These are phyloP conservation scores for Podocnemis expansa DNA, from an alignment of 2,113 vertebrate genomes.

Conservation along the genomic window DNA sequence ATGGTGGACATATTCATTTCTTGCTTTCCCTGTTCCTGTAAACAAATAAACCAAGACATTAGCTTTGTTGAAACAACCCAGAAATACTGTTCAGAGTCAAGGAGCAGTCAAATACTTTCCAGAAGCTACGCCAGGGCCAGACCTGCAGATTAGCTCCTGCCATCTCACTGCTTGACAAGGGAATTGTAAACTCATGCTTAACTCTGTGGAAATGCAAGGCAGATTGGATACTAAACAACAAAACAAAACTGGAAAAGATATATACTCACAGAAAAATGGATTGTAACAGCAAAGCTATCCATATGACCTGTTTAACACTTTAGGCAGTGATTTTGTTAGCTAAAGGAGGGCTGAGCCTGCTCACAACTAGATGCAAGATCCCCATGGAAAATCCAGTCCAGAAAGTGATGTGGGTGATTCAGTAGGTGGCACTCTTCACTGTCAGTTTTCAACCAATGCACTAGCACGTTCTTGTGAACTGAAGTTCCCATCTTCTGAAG, in stretches of 20 bases:
- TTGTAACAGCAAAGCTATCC: neutral
- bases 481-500: neutral
- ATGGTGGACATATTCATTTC: neutral
- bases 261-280: neutral
- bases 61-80: accelerated
- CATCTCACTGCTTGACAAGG: accelerated
- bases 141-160: neutral
- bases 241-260: neutral
- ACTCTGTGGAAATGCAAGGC: neutral
- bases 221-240: neutral
- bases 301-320: neutral
- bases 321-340: neutral
- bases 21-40: neutral
- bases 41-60: neutral
- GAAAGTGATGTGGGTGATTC: neutral
- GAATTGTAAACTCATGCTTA: neutral
- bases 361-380: neutral
- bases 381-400: neutral
- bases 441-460: neutral
- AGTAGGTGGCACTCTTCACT: neutral
- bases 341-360: neutral
- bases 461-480: neutral
- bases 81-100: accelerated
- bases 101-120: accelerated
- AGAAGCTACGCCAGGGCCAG: neutral